A percentile compares a stretch with the other conserved stretches of the same genome.
phyloP scores from a whole-genome alignment of 2,113 vertebrate species.

The Aphyosemion australe region DNA sequence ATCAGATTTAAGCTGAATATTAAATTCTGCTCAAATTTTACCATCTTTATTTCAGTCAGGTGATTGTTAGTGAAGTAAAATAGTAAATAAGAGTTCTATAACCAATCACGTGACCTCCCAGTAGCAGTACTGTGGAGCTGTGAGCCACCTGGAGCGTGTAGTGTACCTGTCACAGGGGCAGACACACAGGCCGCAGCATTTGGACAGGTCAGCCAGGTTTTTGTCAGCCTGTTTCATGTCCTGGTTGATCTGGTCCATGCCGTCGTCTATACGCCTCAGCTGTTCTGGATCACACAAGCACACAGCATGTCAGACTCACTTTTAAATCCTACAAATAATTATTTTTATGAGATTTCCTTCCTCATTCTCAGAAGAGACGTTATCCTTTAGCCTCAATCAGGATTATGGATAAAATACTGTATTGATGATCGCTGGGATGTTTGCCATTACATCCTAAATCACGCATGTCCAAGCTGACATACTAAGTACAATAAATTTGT shows the following conservation, averaged over 20 bases:
- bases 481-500: too few relatives aligned
- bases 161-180: conserved; percentile 93
- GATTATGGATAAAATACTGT: too few relatives aligned
- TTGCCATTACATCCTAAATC: too few relatives aligned
- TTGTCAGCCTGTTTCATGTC: conserved; percentile 96
- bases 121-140: not conserved
- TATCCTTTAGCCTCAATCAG: too few relatives aligned
- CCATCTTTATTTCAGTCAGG: not conserved
- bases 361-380: too few relatives aligned
- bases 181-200: conserved; percentile 95
- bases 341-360: not conserved
- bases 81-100: too few relatives aligned
- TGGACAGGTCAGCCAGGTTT: conserved; percentile 93
- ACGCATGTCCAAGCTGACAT: too few relatives aligned
- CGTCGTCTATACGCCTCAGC: conserved; percentile 88
- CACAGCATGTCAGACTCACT: conserved; percentile 5
- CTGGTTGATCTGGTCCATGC: conserved; percentile 98
- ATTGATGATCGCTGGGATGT: too few relatives aligned
- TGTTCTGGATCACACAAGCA: conserved; percentile 81
- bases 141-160: not conserved
- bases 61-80: not conserved
- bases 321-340: not conserved
- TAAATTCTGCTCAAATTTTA: not conserved
- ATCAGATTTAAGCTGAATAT: not conserved
- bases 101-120: too few relatives aligned